Conservation (phyloP, 2,113 vertebrate genomes). For the Gymnobelideus leadbeateri region DNA sequence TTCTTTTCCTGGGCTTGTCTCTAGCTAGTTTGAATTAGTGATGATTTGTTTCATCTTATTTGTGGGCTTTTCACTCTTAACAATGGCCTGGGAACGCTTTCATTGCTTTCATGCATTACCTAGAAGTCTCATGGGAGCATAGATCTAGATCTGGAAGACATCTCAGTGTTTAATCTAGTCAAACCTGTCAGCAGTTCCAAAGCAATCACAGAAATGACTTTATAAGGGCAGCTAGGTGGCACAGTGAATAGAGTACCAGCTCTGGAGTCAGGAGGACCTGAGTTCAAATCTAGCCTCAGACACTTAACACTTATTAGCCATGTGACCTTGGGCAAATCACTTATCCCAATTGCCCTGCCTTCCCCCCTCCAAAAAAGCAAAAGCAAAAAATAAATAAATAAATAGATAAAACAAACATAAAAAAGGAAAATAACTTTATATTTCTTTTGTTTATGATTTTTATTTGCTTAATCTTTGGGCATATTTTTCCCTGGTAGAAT, state of each 20-base stretch:
- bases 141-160: background rate
- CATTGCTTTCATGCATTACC: slow-evolving; percentile 9
- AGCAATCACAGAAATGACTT: background rate
- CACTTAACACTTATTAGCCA: too few species aligned
- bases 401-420: too few species aligned
- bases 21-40: background rate
- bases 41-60: slow-evolving; percentile 23
- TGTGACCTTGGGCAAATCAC: too few species aligned
- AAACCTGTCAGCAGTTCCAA: background rate
- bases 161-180: background rate
- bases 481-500: background rate
- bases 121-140: slow-evolving; percentile 12
- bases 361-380: too few species aligned
- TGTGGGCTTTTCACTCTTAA: background rate
- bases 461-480: background rate
- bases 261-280: too few species aligned
- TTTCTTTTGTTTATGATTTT: background rate
- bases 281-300: too few species aligned
- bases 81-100: background rate
- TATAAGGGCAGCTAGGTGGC: background rate
- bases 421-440: background rate
- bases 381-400: too few species aligned
- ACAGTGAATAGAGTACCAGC: too few species aligned
- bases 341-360: too few species aligned
- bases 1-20: slow-evolving; percentile 40